These are phyloP conservation scores for Orestias chungarensis DNA, from an alignment of 2,797 vertebrate species.

Conservation along the genomic window DNA sequence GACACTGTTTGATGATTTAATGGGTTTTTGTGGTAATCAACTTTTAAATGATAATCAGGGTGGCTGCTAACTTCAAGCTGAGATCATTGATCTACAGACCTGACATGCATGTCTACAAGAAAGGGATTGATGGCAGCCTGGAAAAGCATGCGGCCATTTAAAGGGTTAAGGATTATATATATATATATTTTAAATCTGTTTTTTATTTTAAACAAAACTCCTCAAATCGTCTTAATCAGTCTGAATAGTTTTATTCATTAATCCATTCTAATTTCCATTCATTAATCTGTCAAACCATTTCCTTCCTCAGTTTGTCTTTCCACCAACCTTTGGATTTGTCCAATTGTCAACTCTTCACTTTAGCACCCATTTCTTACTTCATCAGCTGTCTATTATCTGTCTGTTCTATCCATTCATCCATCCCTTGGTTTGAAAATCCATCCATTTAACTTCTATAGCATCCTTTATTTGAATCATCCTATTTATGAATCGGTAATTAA, in stretches of 20 bases:
- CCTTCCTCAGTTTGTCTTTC: background rate
- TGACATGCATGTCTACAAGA: background rate
- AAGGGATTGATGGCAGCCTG: background rate
- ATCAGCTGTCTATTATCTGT: background rate
- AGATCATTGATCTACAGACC: conserved; percentile 3
- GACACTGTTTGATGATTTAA: background rate
- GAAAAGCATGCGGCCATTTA: background rate
- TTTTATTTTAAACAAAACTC: background rate
- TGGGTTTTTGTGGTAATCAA: background rate
- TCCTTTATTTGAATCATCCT: background rate
- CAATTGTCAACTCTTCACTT: background rate
- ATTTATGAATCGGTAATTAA: background rate
- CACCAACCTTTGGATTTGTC: background rate
- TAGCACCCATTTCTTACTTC: background rate
- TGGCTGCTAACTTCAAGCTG: conserved; percentile 3
- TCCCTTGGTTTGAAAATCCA: background rate
- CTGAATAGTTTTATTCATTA: background rate
- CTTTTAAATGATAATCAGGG: conserved; percentile 4
- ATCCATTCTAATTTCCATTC: background rate
- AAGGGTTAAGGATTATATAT: background rate
- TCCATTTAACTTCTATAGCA: background rate
- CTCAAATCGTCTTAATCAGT: background rate
- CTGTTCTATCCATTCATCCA: background rate
- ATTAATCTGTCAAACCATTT: background rate
- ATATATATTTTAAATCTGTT: too few species aligned